These are phyloP conservation scores for Enoplosus armatus DNA, from an alignment of 2,797 vertebrate species.

Conservation along the genomic window DNA sequence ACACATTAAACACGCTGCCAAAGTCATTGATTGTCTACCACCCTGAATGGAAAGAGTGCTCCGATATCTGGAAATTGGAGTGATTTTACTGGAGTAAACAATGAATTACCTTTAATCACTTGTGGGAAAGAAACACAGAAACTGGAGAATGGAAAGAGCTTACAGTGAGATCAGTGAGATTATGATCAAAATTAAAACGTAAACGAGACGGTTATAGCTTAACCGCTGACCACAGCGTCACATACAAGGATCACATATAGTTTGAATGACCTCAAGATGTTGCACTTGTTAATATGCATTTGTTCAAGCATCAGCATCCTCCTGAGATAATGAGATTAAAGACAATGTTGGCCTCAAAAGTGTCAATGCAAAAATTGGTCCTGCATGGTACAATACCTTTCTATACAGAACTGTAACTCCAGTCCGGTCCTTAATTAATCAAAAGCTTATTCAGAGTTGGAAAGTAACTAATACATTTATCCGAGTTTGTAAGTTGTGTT, in stretches of 20 bases:
- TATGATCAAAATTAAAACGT: neutral
- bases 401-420: neutral
- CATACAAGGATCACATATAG: neutral
- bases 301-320: neutral
- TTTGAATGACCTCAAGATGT: constrained; percentile 7
- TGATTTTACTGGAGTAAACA: constrained; percentile 26
- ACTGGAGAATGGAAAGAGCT: constrained; percentile 47
- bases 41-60: constrained; percentile 10
- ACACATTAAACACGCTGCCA: neutral
- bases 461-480: neutral
- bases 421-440: neutral
- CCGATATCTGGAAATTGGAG: constrained; percentile 21
- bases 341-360: neutral
- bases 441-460: neutral
- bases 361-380: neutral
- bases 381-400: neutral
- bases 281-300: neutral
- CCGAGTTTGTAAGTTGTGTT: neutral
- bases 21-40: constrained; percentile 21
- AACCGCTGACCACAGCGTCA: neutral
- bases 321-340: constrained; percentile 12
- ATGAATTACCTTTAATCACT: constrained; percentile 31
- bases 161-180: constrained; percentile 2
- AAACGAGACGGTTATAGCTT: constrained; percentile 11
- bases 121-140: constrained; percentile 12